Percentiles rank a stretch among this genome's conserved stretches.
Evolutionary conservation across 2,797 vertebrate species (phyloP).

Genomic region (Sebastes itinus): DNA sequence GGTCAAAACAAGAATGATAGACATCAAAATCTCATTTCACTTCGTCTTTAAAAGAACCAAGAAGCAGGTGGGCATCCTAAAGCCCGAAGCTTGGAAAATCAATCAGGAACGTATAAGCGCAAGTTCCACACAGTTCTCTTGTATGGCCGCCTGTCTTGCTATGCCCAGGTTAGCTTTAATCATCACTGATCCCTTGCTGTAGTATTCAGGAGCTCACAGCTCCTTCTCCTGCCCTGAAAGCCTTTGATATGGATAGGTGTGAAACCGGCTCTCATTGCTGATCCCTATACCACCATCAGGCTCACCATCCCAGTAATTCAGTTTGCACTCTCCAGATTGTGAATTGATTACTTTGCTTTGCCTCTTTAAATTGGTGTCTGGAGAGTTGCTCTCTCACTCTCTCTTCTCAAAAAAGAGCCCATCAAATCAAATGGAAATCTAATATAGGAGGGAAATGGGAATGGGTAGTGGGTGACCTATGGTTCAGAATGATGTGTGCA

Average conservation of each 20-base stretch:
- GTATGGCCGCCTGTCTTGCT: slow-evolving; percentile 51
- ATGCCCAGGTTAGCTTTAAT: slow-evolving; percentile 79
- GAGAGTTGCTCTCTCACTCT: slow-evolving; percentile 43
- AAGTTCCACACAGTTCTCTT: slow-evolving; percentile 55
- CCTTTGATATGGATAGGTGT: slow-evolving; percentile 80
- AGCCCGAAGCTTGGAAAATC: slow-evolving; percentile 65
- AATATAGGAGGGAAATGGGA: slow-evolving; percentile 66
- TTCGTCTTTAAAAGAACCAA: slow-evolving; percentile 20
- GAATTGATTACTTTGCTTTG: slow-evolving; percentile 81
- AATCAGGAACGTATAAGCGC: slow-evolving; percentile 50
- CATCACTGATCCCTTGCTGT: slow-evolving; percentile 67
- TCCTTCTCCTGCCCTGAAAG: slow-evolving; percentile 59
- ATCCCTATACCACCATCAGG: slow-evolving; percentile 56
- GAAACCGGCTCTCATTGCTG: slow-evolving; percentile 64
- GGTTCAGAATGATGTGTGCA: slow-evolving; percentile 31
- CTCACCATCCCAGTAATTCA: slow-evolving; percentile 70
- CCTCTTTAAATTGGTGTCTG: slow-evolving; percentile 74
- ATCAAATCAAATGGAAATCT: slow-evolving; percentile 76
- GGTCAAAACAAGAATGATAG: slow-evolving; percentile 29
- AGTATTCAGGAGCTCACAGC: slow-evolving; percentile 65
- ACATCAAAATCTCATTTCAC: slow-evolving; percentile 42
- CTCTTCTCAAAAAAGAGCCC: slow-evolving; percentile 31
- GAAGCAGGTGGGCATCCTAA: slow-evolving; percentile 43
- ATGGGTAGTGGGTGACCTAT: slow-evolving; percentile 60
- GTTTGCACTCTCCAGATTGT: slow-evolving; percentile 75